Evolutionary conservation across 2,888 invertebrate species (phyloP).

Genomic region (Coremacera marginata): DNA sequence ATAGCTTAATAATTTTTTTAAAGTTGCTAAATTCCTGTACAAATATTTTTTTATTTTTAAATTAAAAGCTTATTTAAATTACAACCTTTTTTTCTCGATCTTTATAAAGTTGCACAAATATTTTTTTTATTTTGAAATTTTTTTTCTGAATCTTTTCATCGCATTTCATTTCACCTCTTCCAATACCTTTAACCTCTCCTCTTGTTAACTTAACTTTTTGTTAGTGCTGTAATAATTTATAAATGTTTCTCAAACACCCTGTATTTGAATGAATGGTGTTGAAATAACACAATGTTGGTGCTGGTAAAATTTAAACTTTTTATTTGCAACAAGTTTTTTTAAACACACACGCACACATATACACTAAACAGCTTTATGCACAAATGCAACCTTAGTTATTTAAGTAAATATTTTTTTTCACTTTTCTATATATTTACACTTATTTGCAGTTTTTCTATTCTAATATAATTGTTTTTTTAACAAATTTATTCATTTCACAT

Average conservation of each 20-base stretch:
- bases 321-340: background rate
- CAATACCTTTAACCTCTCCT: too few relatives aligned
- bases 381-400: slow-evolving; percentile 16
- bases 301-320: slow-evolving; percentile 1
- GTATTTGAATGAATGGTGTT: background rate
- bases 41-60: too few relatives aligned
- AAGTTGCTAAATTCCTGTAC: too few relatives aligned
- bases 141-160: too few relatives aligned
- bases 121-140: too few relatives aligned
- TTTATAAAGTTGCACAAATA: too few relatives aligned
- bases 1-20: too few relatives aligned
- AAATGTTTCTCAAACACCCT: background rate
- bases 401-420: background rate
- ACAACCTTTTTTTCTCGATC: too few relatives aligned
- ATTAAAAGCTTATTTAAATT: too few relatives aligned
- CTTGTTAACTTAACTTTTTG: too few relatives aligned
- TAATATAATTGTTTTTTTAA: background rate
- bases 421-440: background rate
- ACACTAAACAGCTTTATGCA: slow-evolving; percentile 9
- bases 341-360: slow-evolving; percentile 16
- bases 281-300: slow-evolving; percentile 7
- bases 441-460: background rate
- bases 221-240: background rate
- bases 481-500: background rate
- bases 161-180: too few relatives aligned